Conservation (phyloP, 2,113 vertebrate species). For the Myotis brandtii region DNA sequence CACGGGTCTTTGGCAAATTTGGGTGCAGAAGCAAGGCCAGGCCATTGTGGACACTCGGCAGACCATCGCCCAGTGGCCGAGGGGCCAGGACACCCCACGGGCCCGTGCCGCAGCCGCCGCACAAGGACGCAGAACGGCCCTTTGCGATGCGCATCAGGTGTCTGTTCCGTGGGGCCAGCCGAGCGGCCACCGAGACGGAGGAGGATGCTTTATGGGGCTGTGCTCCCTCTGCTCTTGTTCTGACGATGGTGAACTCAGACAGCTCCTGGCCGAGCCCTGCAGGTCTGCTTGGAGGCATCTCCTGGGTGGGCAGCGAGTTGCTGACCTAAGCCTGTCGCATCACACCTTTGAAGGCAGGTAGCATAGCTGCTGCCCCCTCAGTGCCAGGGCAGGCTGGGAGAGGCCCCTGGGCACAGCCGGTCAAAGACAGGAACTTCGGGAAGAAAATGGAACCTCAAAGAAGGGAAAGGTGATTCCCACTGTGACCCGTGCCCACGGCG, state of each 20-base stretch:
- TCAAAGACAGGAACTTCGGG: background rate
- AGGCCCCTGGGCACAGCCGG: background rate
- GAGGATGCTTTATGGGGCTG: fast-evolving
- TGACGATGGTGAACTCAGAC: fast-evolving
- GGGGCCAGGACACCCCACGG: background rate
- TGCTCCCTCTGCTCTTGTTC: too few species aligned
- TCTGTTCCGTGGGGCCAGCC: fast-evolving
- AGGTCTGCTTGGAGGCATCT: background rate
- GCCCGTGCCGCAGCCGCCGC: background rate
- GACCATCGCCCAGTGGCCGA: fast-evolving
- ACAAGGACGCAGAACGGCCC: background rate
- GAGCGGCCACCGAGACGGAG: fast-evolving
- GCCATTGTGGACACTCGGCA: fast-evolving
- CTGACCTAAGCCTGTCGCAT: background rate
- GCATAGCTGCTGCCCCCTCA: background rate
- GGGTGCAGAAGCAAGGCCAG: fast-evolving
- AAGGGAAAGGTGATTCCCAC: background rate
- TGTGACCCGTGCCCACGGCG: fast-evolving
- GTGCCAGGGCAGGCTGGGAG: fast-evolving
- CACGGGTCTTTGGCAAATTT: fast-evolving
- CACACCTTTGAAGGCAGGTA: fast-evolving
- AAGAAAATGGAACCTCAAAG: fast-evolving
- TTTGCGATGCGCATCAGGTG: fast-evolving
- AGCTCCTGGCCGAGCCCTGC: background rate
- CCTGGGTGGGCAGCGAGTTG: background rate